A percentile compares a stretch with the other conserved stretches of the same genome.
These are phyloP conservation scores for Synanthedon formicaeformis DNA, from an alignment of 2,888 invertebrate species.

Conservation along the genomic window DNA sequence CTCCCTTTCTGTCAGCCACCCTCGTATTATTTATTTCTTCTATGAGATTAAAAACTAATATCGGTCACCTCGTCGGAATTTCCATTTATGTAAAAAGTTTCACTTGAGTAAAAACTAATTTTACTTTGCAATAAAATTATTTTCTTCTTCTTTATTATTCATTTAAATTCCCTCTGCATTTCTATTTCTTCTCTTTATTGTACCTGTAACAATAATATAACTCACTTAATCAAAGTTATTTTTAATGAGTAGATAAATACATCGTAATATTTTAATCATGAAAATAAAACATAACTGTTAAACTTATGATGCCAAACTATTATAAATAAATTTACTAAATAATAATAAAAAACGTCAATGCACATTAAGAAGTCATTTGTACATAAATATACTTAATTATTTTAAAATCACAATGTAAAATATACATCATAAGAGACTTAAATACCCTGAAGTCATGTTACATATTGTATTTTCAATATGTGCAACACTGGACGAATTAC, in stretches of 20 bases:
- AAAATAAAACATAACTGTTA: too few species aligned
- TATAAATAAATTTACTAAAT: too few species aligned
- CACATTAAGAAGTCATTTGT: too few species aligned
- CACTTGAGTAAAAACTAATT: neutral
- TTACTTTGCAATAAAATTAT: neutral
- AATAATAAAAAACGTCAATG: too few species aligned
- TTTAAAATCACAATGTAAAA: too few species aligned
- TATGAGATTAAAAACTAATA: neutral
- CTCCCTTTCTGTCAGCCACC: constrained; percentile 10
- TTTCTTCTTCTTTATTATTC: neutral
- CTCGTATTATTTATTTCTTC: constrained; percentile 5
- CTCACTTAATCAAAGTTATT: neutral
- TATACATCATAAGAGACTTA: too few species aligned
- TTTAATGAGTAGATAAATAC: neutral
- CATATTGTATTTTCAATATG: too few species aligned
- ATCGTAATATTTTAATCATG: too few species aligned
- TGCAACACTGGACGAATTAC: too few species aligned
- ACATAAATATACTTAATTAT: too few species aligned
- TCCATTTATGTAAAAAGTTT: constrained; percentile 3
- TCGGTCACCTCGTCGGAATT: constrained; percentile 1
- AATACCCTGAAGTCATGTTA: too few species aligned
- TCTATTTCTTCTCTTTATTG: constrained; percentile 1
- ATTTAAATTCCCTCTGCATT: neutral
- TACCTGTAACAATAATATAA: constrained; percentile 6
- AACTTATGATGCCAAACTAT: too few species aligned